Conservation (phyloP, 2,888 invertebrate genomes). For the Odontomyia ornata region DNA sequence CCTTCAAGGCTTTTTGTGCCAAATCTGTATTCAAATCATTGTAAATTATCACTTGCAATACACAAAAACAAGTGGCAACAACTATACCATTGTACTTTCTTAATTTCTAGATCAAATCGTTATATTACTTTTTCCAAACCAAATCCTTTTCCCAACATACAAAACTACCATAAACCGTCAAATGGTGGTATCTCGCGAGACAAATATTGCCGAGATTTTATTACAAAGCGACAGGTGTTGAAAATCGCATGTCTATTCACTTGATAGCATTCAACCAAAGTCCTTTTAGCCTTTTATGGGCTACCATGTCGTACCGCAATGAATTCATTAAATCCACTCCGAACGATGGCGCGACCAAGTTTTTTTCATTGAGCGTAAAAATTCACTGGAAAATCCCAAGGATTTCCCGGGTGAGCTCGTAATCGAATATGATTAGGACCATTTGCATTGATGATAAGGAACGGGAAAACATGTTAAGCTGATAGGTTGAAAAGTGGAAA, state of each 20-base stretch:
- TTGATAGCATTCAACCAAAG: slow-evolving; percentile 7
- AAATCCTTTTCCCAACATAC: too few species aligned
- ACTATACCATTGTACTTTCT: too few species aligned
- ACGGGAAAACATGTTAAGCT: slow-evolving; percentile 22
- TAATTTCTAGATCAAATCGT: too few species aligned
- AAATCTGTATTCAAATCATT: too few species aligned
- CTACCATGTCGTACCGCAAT: slow-evolving; percentile 15
- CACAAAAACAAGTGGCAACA: too few species aligned
- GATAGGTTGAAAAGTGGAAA: slow-evolving; percentile 12
- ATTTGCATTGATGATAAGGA: slow-evolving; percentile 27
- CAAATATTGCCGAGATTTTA: slow-evolving; percentile 12
- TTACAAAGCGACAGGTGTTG: slow-evolving; percentile 26
- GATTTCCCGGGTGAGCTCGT: slow-evolving; percentile 22
- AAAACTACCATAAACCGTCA: too few species aligned
- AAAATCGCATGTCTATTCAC: slow-evolving; percentile 27
- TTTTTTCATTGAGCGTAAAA: background rate
- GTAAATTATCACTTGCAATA: too few species aligned
- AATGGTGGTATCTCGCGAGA: too few species aligned
- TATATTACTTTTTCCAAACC: too few species aligned
- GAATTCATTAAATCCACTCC: slow-evolving; percentile 35
- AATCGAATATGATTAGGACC: slow-evolving; percentile 34
- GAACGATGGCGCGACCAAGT: background rate
- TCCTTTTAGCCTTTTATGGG: slow-evolving; percentile 21
- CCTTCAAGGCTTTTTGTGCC: too few species aligned
- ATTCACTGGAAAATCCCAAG: slow-evolving; percentile 22